Evolutionary conservation across 2,888 invertebrate species (phyloP).

Genomic region (Iselma pallidipennis): DNA sequence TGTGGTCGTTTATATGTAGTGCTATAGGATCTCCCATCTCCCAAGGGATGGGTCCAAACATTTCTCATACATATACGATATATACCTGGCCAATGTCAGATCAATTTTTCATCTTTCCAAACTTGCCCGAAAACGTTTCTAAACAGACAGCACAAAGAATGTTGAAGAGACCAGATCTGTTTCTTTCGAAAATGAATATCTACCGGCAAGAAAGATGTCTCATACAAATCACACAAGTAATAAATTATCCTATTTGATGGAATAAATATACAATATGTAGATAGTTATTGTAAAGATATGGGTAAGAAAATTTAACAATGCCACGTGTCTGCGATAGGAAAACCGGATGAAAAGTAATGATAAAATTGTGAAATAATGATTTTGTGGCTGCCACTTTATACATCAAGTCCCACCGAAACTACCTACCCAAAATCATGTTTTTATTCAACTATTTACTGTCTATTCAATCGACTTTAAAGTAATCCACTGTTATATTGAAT

Average conservation of each 20-base stretch:
- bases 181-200: background rate
- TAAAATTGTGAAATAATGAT: no score
- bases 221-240: background rate
- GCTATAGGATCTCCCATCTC: background rate
- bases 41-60: background rate
- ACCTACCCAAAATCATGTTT: no score
- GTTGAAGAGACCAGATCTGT: background rate
- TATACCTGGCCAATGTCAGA: constrained; percentile 20
- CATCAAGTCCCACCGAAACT: no score
- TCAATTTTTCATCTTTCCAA: constrained; percentile 21
- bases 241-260: background rate
- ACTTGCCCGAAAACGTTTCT: constrained; percentile 1
- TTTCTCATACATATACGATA: constrained; percentile 6
- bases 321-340: background rate
- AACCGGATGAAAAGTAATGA: background rate
- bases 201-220: background rate
- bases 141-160: background rate
- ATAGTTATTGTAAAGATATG: background rate
- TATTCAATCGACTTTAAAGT: no score
- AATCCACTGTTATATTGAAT: no score
- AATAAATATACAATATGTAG: background rate
- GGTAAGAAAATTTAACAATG: background rate
- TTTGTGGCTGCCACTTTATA: no score
- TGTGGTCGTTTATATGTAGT: background rate
- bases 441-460: no score